Base-by-base conservation (phyloP, 2,888 invertebrate genomes). In the Philhelius pedissequus region DNA sequence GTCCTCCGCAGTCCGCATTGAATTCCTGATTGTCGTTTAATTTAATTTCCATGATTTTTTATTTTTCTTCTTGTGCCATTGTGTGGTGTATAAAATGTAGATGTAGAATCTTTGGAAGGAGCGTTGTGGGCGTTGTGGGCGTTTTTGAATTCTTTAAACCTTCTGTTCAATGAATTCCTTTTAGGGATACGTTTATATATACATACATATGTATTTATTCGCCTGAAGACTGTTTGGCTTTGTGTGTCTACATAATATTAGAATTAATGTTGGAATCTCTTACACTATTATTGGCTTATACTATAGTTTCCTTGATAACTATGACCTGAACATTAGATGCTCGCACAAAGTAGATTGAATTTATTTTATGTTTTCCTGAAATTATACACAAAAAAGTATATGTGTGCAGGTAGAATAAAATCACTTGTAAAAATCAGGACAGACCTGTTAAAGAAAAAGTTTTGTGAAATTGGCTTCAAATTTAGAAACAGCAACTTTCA, bases 21-120 rank as follows among this genome's bases (percentile, higher is more conserved):
- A 74, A 69, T 83, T 73, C 43, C 62, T 74, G 62, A 83, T 69
- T 78, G 82, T 83, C 73, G 40, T 78, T 82, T 78, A 74, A 82
- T 82, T 82, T 74, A 82, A 78, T 83, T 78, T 78, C 73, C 56
- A 69, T 78, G 78, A 78, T 54, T 54, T 73, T 76, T 69, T 25
- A 68, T 73, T 78, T 56, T 56, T 82, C 68, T 38, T 32, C 38
- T 48, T 9, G 40, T 64, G 48, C 15, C 40, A 30, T 38, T 74
- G 54, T 62, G 30, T 43, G 64, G 15, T 30, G 9, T 15, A 27
- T n/a, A n/a, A n/a, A 27, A 27, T 52, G 52, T 30, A 27, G 25
- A 50, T 3, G 5, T 8, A n/a, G 3, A 27, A 20, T 22, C 50
- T 40, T 60, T 40, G 2, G 4, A 32, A 18, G 18, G 2, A 5